Percentiles rank a stretch among this genome's conserved stretches.
These are phyloP conservation scores for Scaptomyza graminum DNA, from an alignment of 1,140 invertebrate genomes.

Conservation along the genomic window DNA sequence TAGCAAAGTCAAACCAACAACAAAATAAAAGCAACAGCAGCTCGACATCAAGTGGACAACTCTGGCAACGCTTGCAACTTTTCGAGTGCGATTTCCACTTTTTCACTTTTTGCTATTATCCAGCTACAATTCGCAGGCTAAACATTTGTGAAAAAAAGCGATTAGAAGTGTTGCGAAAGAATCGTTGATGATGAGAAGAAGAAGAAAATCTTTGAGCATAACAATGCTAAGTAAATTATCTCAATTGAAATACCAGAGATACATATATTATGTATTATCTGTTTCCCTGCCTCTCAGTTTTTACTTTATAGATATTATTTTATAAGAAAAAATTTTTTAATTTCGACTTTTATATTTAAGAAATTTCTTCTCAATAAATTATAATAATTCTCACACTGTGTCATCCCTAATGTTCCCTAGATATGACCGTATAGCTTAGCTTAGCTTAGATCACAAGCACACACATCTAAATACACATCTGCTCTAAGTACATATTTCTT, in stretches of 20 bases:
- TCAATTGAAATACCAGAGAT: too few species aligned
- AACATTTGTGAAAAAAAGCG: conserved; percentile 21
- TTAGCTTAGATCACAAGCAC: conserved; percentile 19
- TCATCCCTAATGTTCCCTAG: conserved; percentile 19
- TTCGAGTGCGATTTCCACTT: conserved; percentile 64
- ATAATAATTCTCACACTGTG: conserved; percentile 1
- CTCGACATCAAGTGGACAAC: conserved; percentile 40
- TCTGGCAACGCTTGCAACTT: conserved; percentile 41
- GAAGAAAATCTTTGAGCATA: not conserved
- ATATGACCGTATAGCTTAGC: conserved; percentile 7
- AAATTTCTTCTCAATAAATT: not conserved
- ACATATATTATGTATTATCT: too few species aligned
- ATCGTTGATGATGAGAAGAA: not conserved
- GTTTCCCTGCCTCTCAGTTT: too few species aligned
- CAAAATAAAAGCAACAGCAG: conserved; percentile 11
- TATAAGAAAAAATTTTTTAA: too few species aligned
- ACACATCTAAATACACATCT: not conserved
- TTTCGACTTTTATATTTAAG: too few species aligned
- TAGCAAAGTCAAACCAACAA: conserved; percentile 28
- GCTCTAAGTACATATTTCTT: conserved; percentile 6
- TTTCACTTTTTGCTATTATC: conserved; percentile 3
- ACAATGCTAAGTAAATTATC: not conserved
- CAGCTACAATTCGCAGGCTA: conserved; percentile 13
- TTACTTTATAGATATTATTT: too few species aligned
- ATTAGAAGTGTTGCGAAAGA: not conserved